These are phyloP conservation scores for Theodoxus fluviatilis DNA, from an alignment of 2,888 invertebrate genomes.

Conservation along the genomic window DNA sequence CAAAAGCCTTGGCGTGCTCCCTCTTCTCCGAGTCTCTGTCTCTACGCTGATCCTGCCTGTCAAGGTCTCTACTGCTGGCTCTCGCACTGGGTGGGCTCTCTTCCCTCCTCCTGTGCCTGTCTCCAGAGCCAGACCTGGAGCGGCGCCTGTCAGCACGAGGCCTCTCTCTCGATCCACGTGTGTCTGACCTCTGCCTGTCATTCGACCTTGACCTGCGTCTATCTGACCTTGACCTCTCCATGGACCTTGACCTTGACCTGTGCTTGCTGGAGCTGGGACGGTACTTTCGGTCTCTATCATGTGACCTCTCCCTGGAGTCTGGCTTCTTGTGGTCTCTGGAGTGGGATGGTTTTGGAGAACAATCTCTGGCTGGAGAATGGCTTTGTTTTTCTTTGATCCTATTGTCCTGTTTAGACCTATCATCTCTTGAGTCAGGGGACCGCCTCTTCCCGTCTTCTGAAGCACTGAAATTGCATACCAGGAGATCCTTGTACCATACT, in stretches of 20 bases:
- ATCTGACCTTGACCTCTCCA: constrained; percentile 19
- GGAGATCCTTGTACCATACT: no score
- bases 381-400: no score
- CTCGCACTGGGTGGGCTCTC: constrained; percentile 13
- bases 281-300: no score
- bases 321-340: no score
- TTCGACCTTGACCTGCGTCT: constrained; percentile 30
- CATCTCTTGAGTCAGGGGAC: no score
- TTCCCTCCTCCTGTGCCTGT: not conserved
- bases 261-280: not conserved
- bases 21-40: constrained; percentile 22
- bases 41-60: constrained; percentile 24
- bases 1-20: not conserved
- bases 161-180: constrained; percentile 41
- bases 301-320: constrained; percentile 25
- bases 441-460: no score
- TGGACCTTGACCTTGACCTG: constrained; percentile 32
- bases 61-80: constrained; percentile 22
- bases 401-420: no score
- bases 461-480: no score
- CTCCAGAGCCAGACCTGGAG: constrained; percentile 17
- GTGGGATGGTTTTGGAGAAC: no score
- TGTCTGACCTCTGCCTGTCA: constrained; percentile 28
- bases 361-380: no score
- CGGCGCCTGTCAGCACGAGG: not conserved